Evolutionary conservation across 2,888 invertebrate species (phyloP).

Genomic region (Galerucella calmariensis): DNA sequence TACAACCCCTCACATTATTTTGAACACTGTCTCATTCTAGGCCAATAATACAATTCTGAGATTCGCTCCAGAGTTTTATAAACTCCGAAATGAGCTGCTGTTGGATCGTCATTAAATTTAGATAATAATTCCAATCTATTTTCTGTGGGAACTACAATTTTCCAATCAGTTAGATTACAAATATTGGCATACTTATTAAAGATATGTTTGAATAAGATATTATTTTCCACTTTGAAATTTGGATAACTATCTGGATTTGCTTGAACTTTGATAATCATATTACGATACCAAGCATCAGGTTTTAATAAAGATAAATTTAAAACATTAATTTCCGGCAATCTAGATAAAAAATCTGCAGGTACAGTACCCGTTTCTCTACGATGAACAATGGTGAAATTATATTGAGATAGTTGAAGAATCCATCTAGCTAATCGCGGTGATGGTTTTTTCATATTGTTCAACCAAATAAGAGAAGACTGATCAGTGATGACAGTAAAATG

Average conservation of each 20-base stretch:
- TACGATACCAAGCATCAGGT: background rate
- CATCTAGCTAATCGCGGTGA: background rate
- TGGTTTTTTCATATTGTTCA: conserved; percentile 1
- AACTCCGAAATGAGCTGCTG: background rate
- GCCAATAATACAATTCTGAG: conserved; percentile 3
- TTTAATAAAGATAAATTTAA: background rate
- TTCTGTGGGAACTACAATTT: background rate
- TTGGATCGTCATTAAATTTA: too few species aligned
- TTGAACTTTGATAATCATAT: background rate
- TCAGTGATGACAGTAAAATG: conserved; percentile 41
- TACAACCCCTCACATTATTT: too few species aligned
- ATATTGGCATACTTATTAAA: background rate
- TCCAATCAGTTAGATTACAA: background rate
- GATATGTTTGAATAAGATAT: background rate
- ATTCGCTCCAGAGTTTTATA: background rate
- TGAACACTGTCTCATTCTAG: background rate
- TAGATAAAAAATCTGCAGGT: background rate
- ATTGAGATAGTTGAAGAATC: background rate
- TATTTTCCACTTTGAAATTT: background rate
- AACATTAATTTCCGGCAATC: background rate
- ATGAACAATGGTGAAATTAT: conserved; percentile 5
- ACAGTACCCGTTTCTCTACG: background rate
- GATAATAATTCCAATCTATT: background rate
- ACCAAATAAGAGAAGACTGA: conserved; percentile 40
- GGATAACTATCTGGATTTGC: background rate